Evolutionary conservation across 92 coral and sea anemone species (phyloP).

Genomic region (Plumapathes pennacea): DNA sequence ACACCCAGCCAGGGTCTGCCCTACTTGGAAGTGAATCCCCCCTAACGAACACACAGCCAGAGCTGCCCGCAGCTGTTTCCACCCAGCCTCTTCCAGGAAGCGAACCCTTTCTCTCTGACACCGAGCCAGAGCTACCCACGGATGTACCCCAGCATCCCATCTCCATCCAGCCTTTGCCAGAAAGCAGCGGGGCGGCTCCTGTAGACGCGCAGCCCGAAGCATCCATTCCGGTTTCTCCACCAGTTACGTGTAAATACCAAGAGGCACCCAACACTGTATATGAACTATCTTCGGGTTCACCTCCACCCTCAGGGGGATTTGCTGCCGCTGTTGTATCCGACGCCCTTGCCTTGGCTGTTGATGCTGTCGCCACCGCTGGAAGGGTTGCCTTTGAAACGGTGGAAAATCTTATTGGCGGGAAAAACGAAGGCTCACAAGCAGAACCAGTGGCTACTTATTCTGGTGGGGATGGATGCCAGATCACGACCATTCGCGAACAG

Average conservation of each 20-base stretch:
- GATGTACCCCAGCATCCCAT: conserved; percentile 13
- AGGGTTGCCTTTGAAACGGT: conserved; percentile 66
- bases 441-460: conserved; percentile 46
- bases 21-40: no score
- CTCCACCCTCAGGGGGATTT: conserved; percentile 38
- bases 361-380: conserved; percentile 65
- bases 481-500: no score
- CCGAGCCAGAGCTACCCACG: no score
- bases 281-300: conserved; percentile 4
- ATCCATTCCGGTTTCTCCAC: conserved; percentile 1
- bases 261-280: conserved; percentile 8
- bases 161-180: conserved; percentile 24
- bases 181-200: conserved; percentile 14
- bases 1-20: no score
- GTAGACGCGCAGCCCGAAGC: conserved; percentile 46
- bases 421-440: conserved; percentile 11
- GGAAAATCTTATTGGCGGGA: conserved; percentile 53
- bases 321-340: conserved; percentile 73
- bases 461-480: conserved; percentile 43
- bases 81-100: no score
- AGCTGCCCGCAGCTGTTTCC: no score
- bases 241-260: neutral
- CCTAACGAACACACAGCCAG: no score
- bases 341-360: conserved; percentile 74
- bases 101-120: no score